Base-by-base conservation (phyloP, 2,113 vertebrate species). In the Microcebus ravelobensis region DNA sequence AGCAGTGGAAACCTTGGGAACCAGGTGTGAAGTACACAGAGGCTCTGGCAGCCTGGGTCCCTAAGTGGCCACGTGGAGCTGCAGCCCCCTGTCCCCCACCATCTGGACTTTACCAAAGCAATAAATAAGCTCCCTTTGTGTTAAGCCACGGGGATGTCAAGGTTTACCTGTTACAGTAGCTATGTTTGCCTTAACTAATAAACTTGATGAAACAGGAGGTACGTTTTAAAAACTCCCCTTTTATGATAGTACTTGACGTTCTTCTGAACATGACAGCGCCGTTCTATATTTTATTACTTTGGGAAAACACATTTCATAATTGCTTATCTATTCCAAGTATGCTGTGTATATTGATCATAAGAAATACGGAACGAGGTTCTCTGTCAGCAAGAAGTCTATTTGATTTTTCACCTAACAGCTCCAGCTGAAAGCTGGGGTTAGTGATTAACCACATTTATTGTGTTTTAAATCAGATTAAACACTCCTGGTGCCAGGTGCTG, bases 371-470 rank as follows among this genome's bases (percentile, higher is more conserved):
- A 61, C 13, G 42, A 27, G 81, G 27, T 67, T 87, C 79, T 94
- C 81, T 87, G 52, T 90, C 80, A 96, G 21, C 81, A 77, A 61
- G 74, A 67, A 50, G 67, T 77, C 84, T 95, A 17, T 87, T 97
- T 96, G 70, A 42, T 73, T 95, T 96, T 94, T 93, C 67, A 50
- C 57, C 80, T n/a, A 65, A 84, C 36, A 95, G 42, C 70, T 86
- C 88, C 65, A 91, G 27, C 71, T 11, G 52, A 95, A 95, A 92
- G 84, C 70, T 67, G 21, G 36, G 18, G 70, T 96, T 95, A 96
- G 63, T 96, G 92, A 96, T 97, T 97, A 97, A 95, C 90, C 87
- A 29, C 73, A 34, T 83, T 77, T 71, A 94, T 63, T 95, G n/a
- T 97, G 68, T 94, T 95, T 96, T 91, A 86, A 74, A 48, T 94